A percentile compares a stretch with the other conserved stretches of the same genome.
These are phyloP conservation scores for Oasisia sp. DNA, from an alignment of 2,888 invertebrate genomes.

Conservation along the genomic window DNA sequence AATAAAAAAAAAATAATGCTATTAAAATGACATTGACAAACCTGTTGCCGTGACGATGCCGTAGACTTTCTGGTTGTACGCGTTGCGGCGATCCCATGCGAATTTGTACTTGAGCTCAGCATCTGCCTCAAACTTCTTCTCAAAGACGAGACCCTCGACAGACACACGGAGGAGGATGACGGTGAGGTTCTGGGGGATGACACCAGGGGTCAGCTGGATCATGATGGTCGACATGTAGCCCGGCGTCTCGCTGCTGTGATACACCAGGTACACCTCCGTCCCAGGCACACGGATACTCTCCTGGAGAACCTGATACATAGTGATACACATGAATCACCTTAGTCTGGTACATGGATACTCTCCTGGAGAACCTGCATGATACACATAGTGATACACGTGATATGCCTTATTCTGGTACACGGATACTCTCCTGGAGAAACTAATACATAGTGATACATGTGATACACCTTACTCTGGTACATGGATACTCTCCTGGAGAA, in stretches of 20 bases:
- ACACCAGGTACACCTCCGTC: conserved; percentile 91
- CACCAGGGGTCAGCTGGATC: conserved; percentile 62
- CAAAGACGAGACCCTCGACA: conserved; percentile 91
- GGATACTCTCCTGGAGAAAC: conserved; percentile 70
- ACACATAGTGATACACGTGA: conserved; percentile 77
- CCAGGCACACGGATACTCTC: conserved; percentile 94
- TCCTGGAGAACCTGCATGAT: not conserved
- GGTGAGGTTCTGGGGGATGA: conserved; percentile 56
- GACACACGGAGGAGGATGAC: conserved; percentile 86
- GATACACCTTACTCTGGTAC: too few relatives aligned
- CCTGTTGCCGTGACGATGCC: conserved; percentile 95
- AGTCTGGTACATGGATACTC: not conserved
- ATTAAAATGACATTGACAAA: conserved; percentile 66
- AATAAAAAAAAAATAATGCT: not conserved
- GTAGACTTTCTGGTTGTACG: conserved; percentile 97
- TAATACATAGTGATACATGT: conserved; percentile 60
- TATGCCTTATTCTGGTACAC: too few relatives aligned
- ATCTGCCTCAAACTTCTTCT: conserved; percentile 94
- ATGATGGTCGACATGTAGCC: conserved; percentile 94
- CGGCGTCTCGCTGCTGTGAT: conserved; percentile 93
- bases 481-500: too few relatives aligned
- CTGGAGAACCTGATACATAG: conserved; percentile 85
- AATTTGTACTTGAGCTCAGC: conserved; percentile 94
- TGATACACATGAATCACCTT: not conserved
- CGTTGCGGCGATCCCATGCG: conserved; percentile 97